These are phyloP conservation scores for Carapus acus DNA, from an alignment of 2,797 vertebrate genomes.

Conservation along the genomic window DNA sequence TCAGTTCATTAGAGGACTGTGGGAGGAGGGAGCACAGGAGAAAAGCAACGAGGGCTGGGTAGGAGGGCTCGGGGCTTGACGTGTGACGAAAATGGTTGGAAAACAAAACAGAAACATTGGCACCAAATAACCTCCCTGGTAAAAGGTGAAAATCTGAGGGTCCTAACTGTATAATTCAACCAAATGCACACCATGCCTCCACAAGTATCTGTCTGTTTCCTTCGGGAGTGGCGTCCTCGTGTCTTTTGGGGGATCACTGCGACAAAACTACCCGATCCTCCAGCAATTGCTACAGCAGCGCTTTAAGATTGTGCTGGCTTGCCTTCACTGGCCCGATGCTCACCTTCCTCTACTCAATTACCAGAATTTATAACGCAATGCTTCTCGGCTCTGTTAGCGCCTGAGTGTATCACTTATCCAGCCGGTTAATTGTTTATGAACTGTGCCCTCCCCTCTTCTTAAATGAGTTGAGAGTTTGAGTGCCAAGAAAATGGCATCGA, in stretches of 20 bases:
- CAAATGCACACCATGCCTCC: no score
- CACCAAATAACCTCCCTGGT: slow-evolving; percentile 15
- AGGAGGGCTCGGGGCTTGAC: slow-evolving; percentile 43
- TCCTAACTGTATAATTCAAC: no score
- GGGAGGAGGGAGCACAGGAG: slow-evolving; percentile 52
- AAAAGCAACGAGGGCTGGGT: slow-evolving; percentile 40
- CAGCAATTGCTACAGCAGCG: slow-evolving; percentile 14
- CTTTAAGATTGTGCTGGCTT: slow-evolving; percentile 19
- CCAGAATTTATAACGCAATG: slow-evolving; percentile 64
- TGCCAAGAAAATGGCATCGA: slow-evolving; percentile 40
- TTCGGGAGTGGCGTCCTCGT: slow-evolving; percentile 2
- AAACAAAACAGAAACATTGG: slow-evolving; percentile 25
- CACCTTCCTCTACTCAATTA: slow-evolving; percentile 66
- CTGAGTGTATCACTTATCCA: slow-evolving; percentile 72
- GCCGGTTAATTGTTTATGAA: slow-evolving; percentile 73
- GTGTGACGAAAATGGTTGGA: slow-evolving; percentile 37
- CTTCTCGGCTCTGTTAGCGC: slow-evolving; percentile 69
- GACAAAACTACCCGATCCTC: slow-evolving; percentile 11
- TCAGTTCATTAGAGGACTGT: slow-evolving; percentile 79
- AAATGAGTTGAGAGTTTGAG: slow-evolving; percentile 56
- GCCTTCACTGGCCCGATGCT: slow-evolving; percentile 37
- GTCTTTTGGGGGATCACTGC: slow-evolving; percentile 8
- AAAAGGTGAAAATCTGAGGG: neutral
- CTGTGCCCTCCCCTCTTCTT: slow-evolving; percentile 56
- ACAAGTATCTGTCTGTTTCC: neutral